Evolutionary conservation across 2,888 invertebrate species (phyloP), one percentile per base, ranked within the genome.

Genomic region (Oscheius sp.): DNA sequence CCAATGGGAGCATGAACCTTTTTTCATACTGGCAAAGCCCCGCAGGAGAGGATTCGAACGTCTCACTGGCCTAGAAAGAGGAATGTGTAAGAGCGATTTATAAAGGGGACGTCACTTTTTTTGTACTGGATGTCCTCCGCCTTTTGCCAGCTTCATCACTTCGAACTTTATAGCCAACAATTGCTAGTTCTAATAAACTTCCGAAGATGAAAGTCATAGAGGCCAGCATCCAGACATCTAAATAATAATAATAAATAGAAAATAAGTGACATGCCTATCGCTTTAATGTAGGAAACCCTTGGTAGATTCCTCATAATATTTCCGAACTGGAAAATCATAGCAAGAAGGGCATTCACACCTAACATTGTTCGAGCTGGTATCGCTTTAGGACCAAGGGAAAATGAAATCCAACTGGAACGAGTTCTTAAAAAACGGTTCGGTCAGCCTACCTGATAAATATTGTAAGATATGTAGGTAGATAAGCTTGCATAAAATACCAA

Each of bases 401-500:
- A 88, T 5, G 87, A 87, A 23, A 88, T 84, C 88, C 88, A 88
- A 73, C 85, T 85, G 77, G 25, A 55, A 49, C 3, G 21, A 18
- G 21, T 49, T 45, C n/a, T n/a, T n/a, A n/a, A n/a, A 16, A 16
- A 45, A 53, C 59, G 7, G 35, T 13, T 16, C 12, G 35, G 13
- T 35, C 12, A 21, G 53, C 18, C 0, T 55, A 82, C 86, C 85
- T 86, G 61, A 88, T 85, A 64, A 87, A 87, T 49, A 87, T 88
- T 12, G 87, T 87, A 16, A 88, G 80, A 77, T 88, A 88, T 0
- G 87, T 88, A 0, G 87, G 88, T 9, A 88, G 80, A 61, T 88
- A 88, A 2, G 88, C 88, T 72, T 88, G 88, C 84, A 88, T 83
- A 63, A 88, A 87, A 69, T 87, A 88, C 85, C 86, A 87, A 53